Evolutionary conservation across 1,140 invertebrate species (phyloP).

Genomic region (Rhagoletis pomonella): DNA sequence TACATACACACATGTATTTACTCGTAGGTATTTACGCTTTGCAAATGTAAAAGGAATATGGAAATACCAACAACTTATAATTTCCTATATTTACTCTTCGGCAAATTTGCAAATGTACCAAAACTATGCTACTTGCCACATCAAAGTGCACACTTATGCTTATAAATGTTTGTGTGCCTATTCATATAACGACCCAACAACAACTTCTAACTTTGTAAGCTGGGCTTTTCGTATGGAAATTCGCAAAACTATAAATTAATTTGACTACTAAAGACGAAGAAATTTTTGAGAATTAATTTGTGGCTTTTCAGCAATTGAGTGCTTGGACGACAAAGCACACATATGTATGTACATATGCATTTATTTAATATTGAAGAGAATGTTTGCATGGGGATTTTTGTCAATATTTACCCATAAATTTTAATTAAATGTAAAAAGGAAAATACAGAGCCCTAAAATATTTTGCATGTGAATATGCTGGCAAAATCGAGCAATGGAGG

Average conservation of each 20-base stretch:
- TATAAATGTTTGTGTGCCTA: not conserved
- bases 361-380: too few relatives aligned
- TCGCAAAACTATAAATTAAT: constrained; percentile 13
- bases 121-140: not conserved
- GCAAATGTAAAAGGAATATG: not conserved
- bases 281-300: constrained; percentile 22
- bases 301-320: not conserved
- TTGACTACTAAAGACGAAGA: not conserved
- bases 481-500: too few relatives aligned
- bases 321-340: too few relatives aligned
- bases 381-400: too few relatives aligned
- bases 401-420: too few relatives aligned
- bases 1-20: not conserved
- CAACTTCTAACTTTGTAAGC: not conserved
- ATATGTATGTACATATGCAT: too few relatives aligned
- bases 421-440: too few relatives aligned
- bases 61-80: not conserved
- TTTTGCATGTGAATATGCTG: too few relatives aligned
- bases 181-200: too few relatives aligned
- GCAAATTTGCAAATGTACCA: not conserved
- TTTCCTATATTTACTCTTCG: not conserved
- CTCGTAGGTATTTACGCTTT: not conserved
- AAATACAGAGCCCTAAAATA: too few relatives aligned
- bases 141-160: too few relatives aligned
- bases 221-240: constrained; percentile 3